Evolutionary conservation across 1,140 invertebrate genomes (phyloP), one percentile per base, ranked within the genome.

Genomic region (Drosophila paulistorum): DNA sequence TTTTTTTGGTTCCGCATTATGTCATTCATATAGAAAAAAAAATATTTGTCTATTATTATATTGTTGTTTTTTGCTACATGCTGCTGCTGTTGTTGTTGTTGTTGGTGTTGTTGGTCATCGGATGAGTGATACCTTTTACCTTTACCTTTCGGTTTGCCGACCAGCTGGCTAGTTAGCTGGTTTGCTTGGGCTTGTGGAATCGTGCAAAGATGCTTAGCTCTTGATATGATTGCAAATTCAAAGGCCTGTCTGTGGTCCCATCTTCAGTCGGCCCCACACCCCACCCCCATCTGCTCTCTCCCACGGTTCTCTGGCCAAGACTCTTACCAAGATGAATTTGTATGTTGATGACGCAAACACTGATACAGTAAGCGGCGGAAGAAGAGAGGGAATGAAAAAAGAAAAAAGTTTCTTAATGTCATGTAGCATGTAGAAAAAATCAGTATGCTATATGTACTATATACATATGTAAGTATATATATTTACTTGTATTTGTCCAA

Each of bases 191-290:
- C 45, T 51, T 51, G 45, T 51, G 45, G 59, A 79, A 57, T 87
- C 83, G 83, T 86, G 83, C 73, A 26, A 23, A 67, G 83, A 87
- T 87, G 79, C 75, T 65, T 14, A 71, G 48, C 14, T 30, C 65
- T 48, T 64, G 82, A 86, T 87, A 86, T 67, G 65, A 61, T 68
- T 45, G 33, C 65, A 66, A 55, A 57, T 58, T 23, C 74, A 39
- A 62, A 59, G 63, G 37, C 42, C 65, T 51, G 45, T 51, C 74
- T 45, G 55, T 65, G 71, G 68, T 63, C 69, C 51, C 20, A 54
- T 58, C 57, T 65, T 57, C 62, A 62, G 41, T 11, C 7, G 9
- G 20, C 20, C 20, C 20, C 35, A 35, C 35, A 5, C 37, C 37
- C 37, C 45, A n/a, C 41, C 41, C 17, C 45, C 7, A 17, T 10